A percentile compares a stretch with the other conserved stretches of the same genome.
Conservation (phyloP, 2,888 invertebrate genomes). For the Philaethria dido region DNA sequence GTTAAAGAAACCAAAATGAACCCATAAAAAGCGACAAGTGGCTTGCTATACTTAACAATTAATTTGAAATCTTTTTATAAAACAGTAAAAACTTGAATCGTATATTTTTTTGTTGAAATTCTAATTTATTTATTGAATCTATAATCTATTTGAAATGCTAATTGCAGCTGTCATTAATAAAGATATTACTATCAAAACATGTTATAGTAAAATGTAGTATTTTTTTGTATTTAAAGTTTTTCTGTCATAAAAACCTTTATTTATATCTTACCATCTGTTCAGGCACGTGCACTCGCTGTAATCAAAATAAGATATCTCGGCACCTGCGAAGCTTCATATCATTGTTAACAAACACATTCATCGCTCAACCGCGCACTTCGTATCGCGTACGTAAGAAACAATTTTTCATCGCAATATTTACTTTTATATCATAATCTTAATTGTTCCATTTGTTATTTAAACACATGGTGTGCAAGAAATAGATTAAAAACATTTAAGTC, state of each 20-base stretch:
- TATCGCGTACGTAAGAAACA: slow-evolving; percentile 42
- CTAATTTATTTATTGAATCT: slow-evolving; percentile 4
- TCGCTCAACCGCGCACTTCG: slow-evolving; percentile 57
- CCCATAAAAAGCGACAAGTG: neutral
- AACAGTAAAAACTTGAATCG: slow-evolving; percentile 1
- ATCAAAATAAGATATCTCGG: slow-evolving; percentile 59
- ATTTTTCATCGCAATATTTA: slow-evolving; percentile 45
- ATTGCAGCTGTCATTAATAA: slow-evolving; percentile 20
- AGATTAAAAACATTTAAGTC: slow-evolving; percentile 56
- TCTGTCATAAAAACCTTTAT: slow-evolving; percentile 17
- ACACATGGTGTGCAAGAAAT: slow-evolving; percentile 58
- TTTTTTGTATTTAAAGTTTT: neutral
- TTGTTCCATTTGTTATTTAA: slow-evolving; percentile 61
- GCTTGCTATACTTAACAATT: neutral
- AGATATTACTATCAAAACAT: slow-evolving; percentile 8
- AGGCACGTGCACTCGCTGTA: slow-evolving; percentile 55
- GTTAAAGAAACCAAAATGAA: neutral
- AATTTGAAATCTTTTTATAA: slow-evolving; percentile 8
- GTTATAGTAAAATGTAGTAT: neutral
- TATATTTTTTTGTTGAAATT: slow-evolving; percentile 11
- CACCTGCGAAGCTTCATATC: slow-evolving; percentile 68
- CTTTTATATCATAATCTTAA: slow-evolving; percentile 48
- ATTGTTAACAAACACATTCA: slow-evolving; percentile 69
- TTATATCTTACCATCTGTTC: slow-evolving; percentile 48
- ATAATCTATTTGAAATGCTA: slow-evolving; percentile 11